These are phyloP conservation scores for Gambusia holbrooki DNA, from an alignment of 2,113 vertebrate genomes.

Conservation along the genomic window DNA sequence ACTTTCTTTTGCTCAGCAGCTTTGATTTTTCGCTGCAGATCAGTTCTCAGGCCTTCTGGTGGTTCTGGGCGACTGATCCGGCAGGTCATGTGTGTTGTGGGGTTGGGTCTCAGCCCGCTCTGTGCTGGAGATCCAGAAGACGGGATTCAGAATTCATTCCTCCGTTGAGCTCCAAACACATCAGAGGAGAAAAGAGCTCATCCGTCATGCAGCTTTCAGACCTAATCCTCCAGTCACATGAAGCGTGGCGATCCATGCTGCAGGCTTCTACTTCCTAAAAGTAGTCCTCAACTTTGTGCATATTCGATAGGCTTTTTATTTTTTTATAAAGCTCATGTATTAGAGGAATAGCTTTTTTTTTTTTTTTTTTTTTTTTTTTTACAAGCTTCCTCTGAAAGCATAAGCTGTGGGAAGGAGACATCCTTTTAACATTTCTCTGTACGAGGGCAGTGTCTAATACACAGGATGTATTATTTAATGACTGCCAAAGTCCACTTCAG, in stretches of 20 bases:
- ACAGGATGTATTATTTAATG: not conserved
- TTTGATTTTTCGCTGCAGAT: not conserved
- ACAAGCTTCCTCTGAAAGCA: not conserved
- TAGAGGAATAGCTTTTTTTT: not conserved
- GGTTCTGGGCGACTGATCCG: not conserved
- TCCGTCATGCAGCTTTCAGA: not conserved
- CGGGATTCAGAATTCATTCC: not conserved
- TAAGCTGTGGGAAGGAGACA: not conserved
- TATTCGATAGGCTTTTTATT: conserved; percentile 8
- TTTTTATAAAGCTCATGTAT: conserved; percentile 46
- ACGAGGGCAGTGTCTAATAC: not conserved
- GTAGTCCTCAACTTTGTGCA: conserved; percentile 3
- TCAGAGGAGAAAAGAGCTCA: conserved; percentile 8
- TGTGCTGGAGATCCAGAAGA: not conserved
- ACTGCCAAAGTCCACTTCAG: not conserved
- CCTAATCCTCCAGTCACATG: not conserved
- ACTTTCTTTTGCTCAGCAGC: not conserved
- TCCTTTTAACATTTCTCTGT: not conserved
- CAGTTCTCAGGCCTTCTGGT: not conserved
- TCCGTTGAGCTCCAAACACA: conserved; percentile 3
- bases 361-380: not conserved
- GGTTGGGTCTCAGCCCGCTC: not conserved
- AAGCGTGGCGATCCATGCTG: not conserved
- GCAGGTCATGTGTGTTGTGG: not conserved
- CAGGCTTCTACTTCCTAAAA: not conserved